These are phyloP conservation scores for Forbesichthys agassizii DNA, from an alignment of 2,113 vertebrate species.

Conservation along the genomic window DNA sequence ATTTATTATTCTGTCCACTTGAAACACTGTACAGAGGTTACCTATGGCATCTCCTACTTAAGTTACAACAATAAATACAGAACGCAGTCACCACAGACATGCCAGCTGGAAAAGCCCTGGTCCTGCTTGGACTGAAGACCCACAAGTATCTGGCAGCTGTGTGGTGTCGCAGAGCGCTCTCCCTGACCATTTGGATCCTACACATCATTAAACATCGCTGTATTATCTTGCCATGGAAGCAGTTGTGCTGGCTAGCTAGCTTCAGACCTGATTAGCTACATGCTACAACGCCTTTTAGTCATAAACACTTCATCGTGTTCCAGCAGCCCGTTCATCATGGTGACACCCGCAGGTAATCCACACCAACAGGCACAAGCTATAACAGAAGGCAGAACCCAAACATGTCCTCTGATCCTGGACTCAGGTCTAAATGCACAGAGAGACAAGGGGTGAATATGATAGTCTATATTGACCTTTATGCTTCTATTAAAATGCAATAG, in stretches of 20 bases:
- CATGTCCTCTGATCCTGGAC: constrained; percentile 45
- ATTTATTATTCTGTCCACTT: constrained; percentile 83
- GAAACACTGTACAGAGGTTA: constrained; percentile 72
- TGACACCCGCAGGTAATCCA: constrained; percentile 76
- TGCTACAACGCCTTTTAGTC: constrained; percentile 76
- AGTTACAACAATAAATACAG: constrained; percentile 75
- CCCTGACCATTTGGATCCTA: constrained; percentile 56
- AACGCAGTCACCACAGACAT: constrained; percentile 13
- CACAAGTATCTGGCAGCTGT: constrained; percentile 39
- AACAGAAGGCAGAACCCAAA: constrained; percentile 60
- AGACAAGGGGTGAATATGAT: constrained; percentile 13
- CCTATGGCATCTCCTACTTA: constrained; percentile 71
- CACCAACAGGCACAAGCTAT: constrained; percentile 55
- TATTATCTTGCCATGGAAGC: constrained; percentile 41
- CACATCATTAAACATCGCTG: constrained; percentile 61
- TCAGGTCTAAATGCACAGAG: constrained; percentile 50
- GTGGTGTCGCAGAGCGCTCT: constrained; percentile 56
- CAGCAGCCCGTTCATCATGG: constrained; percentile 72
- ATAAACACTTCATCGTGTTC: constrained; percentile 76
- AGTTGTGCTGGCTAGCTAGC: constrained; percentile 44
- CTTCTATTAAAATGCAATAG: neutral
- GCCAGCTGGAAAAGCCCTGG: constrained; percentile 45
- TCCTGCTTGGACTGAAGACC: constrained; percentile 23
- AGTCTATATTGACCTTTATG: neutral
- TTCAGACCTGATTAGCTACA: constrained; percentile 72